Evolutionary conservation across 2,888 invertebrate species (phyloP).

Genomic region (Cheilosia pagana): DNA sequence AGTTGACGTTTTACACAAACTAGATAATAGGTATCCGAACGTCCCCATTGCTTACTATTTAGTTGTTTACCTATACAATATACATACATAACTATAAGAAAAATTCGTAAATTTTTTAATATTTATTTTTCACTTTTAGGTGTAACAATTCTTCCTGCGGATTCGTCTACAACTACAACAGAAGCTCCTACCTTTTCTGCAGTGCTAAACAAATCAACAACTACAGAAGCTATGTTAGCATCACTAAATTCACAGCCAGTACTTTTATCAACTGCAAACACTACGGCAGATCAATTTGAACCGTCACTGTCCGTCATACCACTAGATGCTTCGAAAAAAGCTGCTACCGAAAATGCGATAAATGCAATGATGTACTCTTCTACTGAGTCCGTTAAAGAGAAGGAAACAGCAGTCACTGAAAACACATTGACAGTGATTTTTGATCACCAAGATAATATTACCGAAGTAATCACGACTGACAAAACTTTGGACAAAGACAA

Average conservation of each 20-base stretch:
- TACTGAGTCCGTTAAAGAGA: not conserved
- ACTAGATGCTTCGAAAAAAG: slow-evolving; percentile 7
- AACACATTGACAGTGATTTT: slow-evolving; percentile 18
- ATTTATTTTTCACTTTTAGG: slow-evolving; percentile 16
- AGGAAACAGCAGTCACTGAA: not conserved
- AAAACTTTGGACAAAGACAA: not conserved
- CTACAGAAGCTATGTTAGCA: not conserved
- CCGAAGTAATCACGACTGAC: not conserved
- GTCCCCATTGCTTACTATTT: too few species aligned
- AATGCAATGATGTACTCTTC: slow-evolving; percentile 7
- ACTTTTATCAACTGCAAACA: not conserved
- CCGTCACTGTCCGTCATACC: slow-evolving; percentile 28
- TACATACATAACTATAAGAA: not conserved
- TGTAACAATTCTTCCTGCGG: not conserved
- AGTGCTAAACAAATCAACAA: not conserved
- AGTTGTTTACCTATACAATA: too few species aligned
- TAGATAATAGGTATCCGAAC: too few species aligned
- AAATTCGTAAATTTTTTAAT: not conserved
- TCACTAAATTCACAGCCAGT: not conserved
- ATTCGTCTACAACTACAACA: slow-evolving; percentile 9
- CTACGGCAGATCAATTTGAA: not conserved
- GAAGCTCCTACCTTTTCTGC: not conserved
- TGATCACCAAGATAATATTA: slow-evolving; percentile 29
- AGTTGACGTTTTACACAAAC: too few species aligned
- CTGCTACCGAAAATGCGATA: slow-evolving; percentile 10